Conservation (phyloP, 2,888 invertebrate species). For the Sarcophaga rosellei region DNA sequence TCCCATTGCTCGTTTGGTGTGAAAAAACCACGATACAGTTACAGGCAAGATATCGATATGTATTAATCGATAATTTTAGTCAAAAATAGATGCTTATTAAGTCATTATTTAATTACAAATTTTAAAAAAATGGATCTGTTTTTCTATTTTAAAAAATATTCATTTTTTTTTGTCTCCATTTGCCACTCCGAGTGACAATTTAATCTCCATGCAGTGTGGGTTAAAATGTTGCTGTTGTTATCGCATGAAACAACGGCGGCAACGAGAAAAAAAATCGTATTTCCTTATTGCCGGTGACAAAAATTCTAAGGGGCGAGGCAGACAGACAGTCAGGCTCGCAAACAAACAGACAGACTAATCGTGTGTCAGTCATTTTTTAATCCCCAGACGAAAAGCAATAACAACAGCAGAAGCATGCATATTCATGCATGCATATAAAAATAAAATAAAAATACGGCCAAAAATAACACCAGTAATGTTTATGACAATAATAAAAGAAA, state of each 20-base stretch:
- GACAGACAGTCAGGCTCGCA: constrained; percentile 4
- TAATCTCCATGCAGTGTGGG: constrained; percentile 52
- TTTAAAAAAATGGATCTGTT: neutral
- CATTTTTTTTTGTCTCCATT: neutral
- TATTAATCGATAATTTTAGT: no score
- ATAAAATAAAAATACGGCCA: neutral
- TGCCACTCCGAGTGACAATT: constrained; percentile 38
- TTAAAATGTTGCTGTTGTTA: constrained; percentile 1
- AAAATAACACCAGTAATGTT: neutral
- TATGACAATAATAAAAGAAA: constrained; percentile 22
- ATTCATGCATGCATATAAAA: neutral
- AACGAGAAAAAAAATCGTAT: constrained; percentile 18
- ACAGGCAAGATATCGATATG: no score
- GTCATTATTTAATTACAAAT: neutral
- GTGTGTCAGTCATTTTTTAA: constrained; percentile 41
- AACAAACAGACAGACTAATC: constrained; percentile 22
- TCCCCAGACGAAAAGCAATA: constrained; percentile 10
- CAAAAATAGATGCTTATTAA: no score
- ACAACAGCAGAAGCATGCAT: neutral
- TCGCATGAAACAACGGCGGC: neutral
- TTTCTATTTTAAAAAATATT: neutral
- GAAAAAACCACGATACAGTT: no score
- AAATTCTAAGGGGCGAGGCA: constrained; percentile 13
- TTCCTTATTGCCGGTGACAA: constrained; percentile 53
- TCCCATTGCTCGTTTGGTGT: no score